These are phyloP conservation scores for Anseranas semipalmata DNA, from an alignment of 2,113 vertebrate genomes.

Conservation along the genomic window DNA sequence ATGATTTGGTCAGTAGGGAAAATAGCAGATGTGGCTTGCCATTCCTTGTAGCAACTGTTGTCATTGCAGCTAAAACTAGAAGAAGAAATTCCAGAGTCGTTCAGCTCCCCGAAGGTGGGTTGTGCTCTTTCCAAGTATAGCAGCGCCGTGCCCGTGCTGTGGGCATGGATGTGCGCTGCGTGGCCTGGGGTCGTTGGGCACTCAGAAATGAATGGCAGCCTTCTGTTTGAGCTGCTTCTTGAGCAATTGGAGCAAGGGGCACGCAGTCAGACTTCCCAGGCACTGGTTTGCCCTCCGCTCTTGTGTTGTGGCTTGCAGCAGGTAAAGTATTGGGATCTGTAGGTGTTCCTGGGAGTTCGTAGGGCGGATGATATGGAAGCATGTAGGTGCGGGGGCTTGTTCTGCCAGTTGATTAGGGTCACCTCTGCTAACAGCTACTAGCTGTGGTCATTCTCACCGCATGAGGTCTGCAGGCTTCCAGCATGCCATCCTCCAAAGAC, in stretches of 20 bases:
- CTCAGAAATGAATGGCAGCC: accelerated
- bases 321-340: background rate
- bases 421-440: background rate
- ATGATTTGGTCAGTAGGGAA: background rate
- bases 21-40: background rate
- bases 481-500: background rate
- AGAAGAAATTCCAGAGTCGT: background rate
- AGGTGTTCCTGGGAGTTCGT: background rate
- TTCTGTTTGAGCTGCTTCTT: background rate
- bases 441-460: background rate
- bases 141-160: background rate
- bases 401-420: background rate
- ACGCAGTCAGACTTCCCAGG: accelerated
- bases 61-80: background rate
- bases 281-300: accelerated
- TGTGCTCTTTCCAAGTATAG: background rate
- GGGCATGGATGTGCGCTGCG: accelerated
- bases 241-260: accelerated
- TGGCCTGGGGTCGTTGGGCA: accelerated
- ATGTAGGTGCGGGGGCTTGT: background rate
- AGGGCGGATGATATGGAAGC: background rate
- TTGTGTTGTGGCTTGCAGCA: background rate
- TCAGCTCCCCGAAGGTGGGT: background rate
- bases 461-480: background rate
- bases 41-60: background rate